phyloP scores from a whole-genome alignment of 2,113 vertebrate species.

The Australoheros scitulus region DNA sequence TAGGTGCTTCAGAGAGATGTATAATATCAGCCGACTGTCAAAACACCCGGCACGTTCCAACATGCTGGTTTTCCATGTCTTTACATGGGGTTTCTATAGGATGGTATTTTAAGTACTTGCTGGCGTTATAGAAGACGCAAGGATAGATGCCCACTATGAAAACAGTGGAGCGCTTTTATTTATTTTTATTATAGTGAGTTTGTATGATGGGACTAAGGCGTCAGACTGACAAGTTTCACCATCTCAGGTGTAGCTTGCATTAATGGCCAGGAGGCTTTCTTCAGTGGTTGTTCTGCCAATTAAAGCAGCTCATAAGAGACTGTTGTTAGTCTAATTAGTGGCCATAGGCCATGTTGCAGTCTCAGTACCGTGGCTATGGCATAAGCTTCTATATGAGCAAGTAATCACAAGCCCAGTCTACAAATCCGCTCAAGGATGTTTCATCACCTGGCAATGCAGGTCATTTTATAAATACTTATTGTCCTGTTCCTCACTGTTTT shows the following conservation, averaged over 20 bases:
- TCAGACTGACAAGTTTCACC: slow-evolving; percentile 5
- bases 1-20: slow-evolving; percentile 43
- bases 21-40: slow-evolving; percentile 55
- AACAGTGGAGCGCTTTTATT: not conserved
- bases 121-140: not conserved
- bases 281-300: slow-evolving; percentile 64
- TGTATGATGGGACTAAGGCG: slow-evolving; percentile 17
- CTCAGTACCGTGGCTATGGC: slow-evolving; percentile 28
- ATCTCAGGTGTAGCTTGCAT: slow-evolving; percentile 44
- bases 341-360: slow-evolving; percentile 54
- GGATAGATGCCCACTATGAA: slow-evolving; percentile 32
- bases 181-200: not conserved
- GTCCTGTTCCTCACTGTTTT: slow-evolving; percentile 1
- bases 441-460: slow-evolving; percentile 18
- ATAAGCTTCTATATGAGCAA: slow-evolving; percentile 51
- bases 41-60: slow-evolving; percentile 67
- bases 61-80: slow-evolving; percentile 35
- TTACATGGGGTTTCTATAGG: slow-evolving; percentile 19
- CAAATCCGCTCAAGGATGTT: slow-evolving; percentile 49
- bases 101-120: slow-evolving; percentile 42
- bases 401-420: slow-evolving; percentile 62
- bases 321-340: slow-evolving; percentile 67
- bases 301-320: slow-evolving; percentile 66
- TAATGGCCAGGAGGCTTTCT: slow-evolving; percentile 41
- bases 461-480: not conserved